A percentile compares a stretch with the other conserved stretches of the same genome.
Evolutionary conservation across 2,797 vertebrate genomes (phyloP).

Genomic region (Sebastes reedi): DNA sequence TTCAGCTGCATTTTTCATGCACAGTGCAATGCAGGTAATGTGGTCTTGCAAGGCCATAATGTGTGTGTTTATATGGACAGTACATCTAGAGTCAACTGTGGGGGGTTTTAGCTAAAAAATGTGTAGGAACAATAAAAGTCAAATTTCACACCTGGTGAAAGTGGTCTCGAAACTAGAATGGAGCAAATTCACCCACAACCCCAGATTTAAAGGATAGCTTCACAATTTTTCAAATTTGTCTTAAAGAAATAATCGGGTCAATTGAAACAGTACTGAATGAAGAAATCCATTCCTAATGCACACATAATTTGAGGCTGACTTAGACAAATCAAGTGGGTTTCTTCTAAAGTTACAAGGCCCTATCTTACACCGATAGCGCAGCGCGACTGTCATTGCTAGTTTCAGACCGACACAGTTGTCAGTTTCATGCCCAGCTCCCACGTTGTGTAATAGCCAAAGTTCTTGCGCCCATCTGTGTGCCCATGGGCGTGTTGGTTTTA

Average conservation of each 20-base stretch:
- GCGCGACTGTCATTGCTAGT: no score
- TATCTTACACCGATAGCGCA: no score
- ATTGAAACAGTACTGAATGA: neutral
- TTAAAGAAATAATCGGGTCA: neutral
- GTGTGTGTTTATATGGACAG: neutral
- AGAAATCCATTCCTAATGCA: neutral
- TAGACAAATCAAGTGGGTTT: neutral
- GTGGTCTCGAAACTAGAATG: neutral
- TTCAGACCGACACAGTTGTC: no score
- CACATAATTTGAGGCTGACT: neutral
- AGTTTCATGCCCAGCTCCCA: no score
- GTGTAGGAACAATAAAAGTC: neutral
- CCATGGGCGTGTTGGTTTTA: no score
- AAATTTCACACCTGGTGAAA: neutral
- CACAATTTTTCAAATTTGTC: neutral
- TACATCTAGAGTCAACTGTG: neutral
- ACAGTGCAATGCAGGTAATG: neutral
- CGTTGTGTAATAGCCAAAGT: no score
- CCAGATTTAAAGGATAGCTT: neutral
- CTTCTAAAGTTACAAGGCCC: neutral
- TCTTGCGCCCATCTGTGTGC: no score
- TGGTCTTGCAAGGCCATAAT: neutral
- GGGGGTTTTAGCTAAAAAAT: neutral
- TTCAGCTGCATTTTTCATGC: conserved; percentile 46
- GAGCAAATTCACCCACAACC: neutral